Conservation (phyloP, 2,888 invertebrate species). For the Microctonus brassicae region DNA sequence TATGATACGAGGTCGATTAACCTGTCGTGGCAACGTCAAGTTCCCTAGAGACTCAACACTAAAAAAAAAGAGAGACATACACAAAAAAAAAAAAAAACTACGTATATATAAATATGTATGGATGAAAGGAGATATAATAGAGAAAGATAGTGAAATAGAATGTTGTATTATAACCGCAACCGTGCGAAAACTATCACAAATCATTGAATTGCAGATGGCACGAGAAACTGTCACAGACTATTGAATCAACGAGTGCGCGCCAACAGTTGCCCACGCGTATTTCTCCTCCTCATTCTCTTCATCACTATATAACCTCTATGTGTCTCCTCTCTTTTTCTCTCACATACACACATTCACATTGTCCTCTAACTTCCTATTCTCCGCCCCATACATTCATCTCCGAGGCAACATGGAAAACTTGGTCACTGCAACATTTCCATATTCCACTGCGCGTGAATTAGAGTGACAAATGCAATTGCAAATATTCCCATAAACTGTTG, state of each 20-base stretch:
- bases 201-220: slow-evolving; percentile 60
- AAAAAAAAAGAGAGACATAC: background rate
- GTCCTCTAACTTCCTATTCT: background rate
- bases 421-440: slow-evolving; percentile 20
- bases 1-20: slow-evolving; percentile 20
- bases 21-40: slow-evolving; percentile 7
- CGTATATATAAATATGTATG: background rate
- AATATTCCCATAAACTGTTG: background rate
- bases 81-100: background rate
- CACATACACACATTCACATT: background rate
- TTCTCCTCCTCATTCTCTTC: background rate
- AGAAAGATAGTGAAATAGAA: background rate
- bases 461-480: slow-evolving; percentile 23
- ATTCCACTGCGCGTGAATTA: background rate
- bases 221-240: slow-evolving; percentile 44
- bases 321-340: background rate
- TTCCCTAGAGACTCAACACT: slow-evolving; percentile 5
- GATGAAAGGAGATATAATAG: background rate
- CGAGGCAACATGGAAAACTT: slow-evolving; percentile 12
- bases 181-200: slow-evolving; percentile 52
- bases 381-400: background rate
- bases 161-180: slow-evolving; percentile 40
- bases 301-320: background rate
- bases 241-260: slow-evolving; percentile 47
- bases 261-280: slow-evolving; percentile 33